Conservation (phyloP, 2,113 vertebrate genomes). For the Etheostoma cragini region DNA sequence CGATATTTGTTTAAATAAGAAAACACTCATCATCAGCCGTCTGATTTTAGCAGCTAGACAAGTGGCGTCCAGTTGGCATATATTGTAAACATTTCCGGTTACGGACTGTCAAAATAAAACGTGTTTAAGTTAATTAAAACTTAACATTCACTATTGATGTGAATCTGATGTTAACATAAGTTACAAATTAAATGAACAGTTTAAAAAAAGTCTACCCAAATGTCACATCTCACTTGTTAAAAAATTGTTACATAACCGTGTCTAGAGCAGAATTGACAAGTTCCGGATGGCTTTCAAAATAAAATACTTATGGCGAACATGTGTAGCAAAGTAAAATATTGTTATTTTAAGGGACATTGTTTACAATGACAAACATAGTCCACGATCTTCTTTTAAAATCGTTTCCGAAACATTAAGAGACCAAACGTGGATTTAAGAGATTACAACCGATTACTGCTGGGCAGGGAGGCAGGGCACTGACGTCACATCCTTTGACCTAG, state of each 20-base stretch:
- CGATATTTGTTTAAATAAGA: constrained; percentile 9
- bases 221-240: accelerated
- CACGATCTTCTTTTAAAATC: neutral
- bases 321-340: too few species aligned
- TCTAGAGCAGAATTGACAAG: neutral
- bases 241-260: neutral
- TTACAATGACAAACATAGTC: neutral
- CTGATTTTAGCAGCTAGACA: neutral
- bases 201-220: accelerated
- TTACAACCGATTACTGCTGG: neutral
- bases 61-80: neutral
- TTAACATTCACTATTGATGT: neutral
- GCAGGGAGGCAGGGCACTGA: constrained; percentile 21
- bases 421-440: neutral
- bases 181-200: accelerated
- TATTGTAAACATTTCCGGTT: constrained; percentile 34
- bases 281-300: constrained; percentile 36
- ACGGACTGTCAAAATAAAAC: constrained; percentile 29
- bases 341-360: accelerated
- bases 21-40: constrained; percentile 28
- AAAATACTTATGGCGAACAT: neutral
- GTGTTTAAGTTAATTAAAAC: accelerated
- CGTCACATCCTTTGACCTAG: constrained; percentile 77
- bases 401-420: too few species aligned
- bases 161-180: neutral